phyloP scores from a whole-genome alignment of 2,797 vertebrate genomes.

The Muraenolepis orangiensis region DNA sequence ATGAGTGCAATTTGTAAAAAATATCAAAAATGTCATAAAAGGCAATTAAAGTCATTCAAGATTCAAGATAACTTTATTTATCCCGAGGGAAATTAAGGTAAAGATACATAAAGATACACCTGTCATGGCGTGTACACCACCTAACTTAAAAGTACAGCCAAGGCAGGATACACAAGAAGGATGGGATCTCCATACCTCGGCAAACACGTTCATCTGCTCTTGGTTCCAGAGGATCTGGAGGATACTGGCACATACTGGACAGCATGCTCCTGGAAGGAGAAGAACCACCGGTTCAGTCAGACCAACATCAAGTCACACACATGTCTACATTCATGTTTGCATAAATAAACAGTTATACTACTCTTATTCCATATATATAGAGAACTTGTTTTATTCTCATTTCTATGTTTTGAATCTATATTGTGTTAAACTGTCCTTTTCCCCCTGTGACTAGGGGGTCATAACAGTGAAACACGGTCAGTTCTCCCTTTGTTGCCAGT shows the following conservation, averaged over 20 bases:
- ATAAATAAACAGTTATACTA: too few species aligned
- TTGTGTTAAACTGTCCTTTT: too few species aligned
- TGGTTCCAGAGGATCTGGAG: conserved; percentile 92
- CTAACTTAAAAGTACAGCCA: not conserved
- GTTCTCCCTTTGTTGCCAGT: too few species aligned
- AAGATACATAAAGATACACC: not conserved
- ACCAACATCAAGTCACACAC: not conserved
- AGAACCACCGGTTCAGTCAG: not conserved
- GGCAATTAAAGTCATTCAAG: too few species aligned
- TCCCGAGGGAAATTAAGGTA: too few species aligned
- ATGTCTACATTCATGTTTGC: too few species aligned
- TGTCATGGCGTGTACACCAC: not conserved
- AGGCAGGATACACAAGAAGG: not conserved
- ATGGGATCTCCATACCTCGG: conserved; percentile 75
- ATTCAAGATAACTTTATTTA: too few species aligned
- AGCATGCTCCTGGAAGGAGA: conserved; percentile 83
- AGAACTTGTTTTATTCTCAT: not conserved
- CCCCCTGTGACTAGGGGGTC: too few species aligned
- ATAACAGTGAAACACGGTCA: too few species aligned
- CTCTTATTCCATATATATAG: too few species aligned
- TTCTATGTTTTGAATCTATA: not conserved
- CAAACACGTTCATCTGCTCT: conserved; percentile 89
- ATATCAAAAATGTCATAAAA: too few species aligned
- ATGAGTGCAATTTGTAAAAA: too few species aligned
- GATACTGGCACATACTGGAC: conserved; percentile 93